These are phyloP conservation scores for Sylvilagus floridanus DNA, from an alignment of 2,797 vertebrate species.

Conservation along the genomic window DNA sequence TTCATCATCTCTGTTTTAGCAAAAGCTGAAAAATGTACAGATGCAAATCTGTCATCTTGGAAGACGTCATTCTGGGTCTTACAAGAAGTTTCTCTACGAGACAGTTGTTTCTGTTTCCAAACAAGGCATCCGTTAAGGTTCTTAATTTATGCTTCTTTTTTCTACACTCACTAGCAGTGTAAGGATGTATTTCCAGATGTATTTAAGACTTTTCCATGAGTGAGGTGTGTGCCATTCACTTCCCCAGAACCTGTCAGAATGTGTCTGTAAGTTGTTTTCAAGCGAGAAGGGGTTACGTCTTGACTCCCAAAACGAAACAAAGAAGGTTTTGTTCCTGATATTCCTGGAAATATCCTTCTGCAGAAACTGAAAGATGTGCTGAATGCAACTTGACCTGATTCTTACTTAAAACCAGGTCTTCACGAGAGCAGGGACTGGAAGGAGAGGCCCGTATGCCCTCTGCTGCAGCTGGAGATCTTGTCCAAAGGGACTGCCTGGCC, in stretches of 20 bases:
- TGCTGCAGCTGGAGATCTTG: not conserved
- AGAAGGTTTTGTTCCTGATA: constrained; percentile 59
- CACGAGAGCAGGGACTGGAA: not conserved
- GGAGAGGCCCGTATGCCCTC: not conserved
- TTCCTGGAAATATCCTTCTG: constrained; percentile 65
- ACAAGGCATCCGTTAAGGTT: constrained; percentile 12
- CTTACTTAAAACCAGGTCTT: constrained; percentile 76
- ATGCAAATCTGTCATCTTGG: constrained; percentile 32
- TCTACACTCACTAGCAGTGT: not conserved
- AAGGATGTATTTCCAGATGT: constrained; percentile 12
- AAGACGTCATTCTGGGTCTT: not conserved
- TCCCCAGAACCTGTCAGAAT: not conserved
- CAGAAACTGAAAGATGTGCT: constrained; percentile 50
- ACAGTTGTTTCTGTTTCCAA: constrained; percentile 47
- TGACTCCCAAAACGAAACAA: constrained; percentile 56
- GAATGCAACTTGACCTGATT: constrained; percentile 73
- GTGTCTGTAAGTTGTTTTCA: constrained; percentile 15
- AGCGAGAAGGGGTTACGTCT: not conserved
- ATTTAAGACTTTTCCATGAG: constrained; percentile 58
- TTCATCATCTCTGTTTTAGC: constrained; percentile 44
- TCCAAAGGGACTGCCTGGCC: not conserved
- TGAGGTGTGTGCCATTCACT: not conserved
- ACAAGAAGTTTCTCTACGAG: not conserved
- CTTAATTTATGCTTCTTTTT: constrained; percentile 21
- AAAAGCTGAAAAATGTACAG: constrained; percentile 22